These are phyloP conservation scores for Hybos culiciformis DNA, from an alignment of 2,888 invertebrate genomes.

Conservation along the genomic window DNA sequence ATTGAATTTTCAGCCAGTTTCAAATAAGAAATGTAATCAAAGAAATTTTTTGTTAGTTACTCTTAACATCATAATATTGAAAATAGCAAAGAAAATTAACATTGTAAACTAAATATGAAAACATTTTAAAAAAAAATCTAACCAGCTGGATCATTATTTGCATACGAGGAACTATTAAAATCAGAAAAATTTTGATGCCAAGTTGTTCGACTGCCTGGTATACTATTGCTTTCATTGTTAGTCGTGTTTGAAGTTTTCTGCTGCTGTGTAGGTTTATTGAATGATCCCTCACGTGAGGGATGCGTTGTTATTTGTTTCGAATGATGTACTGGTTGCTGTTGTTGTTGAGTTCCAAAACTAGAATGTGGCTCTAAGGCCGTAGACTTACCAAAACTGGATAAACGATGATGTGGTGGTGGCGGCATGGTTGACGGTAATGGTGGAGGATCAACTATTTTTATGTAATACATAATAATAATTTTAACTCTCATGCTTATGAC, in stretches of 20 bases:
- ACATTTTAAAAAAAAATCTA: conserved; percentile 17
- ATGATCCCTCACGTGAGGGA: too few species aligned
- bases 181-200: conserved; percentile 29
- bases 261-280: neutral
- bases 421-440: conserved; percentile 36
- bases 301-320: conserved; percentile 15
- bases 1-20: neutral
- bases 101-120: neutral
- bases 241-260: conserved; percentile 4
- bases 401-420: conserved; percentile 24
- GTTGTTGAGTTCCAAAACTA: conserved; percentile 1
- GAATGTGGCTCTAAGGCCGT: conserved; percentile 15
- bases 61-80: too few species aligned
- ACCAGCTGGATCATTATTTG: conserved; percentile 33
- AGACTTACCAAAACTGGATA: conserved; percentile 13
- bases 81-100: conserved; percentile 2
- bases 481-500: too few species aligned
- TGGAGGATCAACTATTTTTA: conserved; percentile 36
- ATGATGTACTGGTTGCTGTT: conserved; percentile 14
- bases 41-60: too few species aligned
- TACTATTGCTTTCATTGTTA: conserved; percentile 14
- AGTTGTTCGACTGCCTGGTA: conserved; percentile 27
- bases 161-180: conserved; percentile 34
- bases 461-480: too few species aligned
- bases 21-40: too few species aligned